Evolutionary conservation across 2,888 invertebrate species (phyloP), one percentile per base, ranked within the genome.

Genomic region (Leptinotarsa haldemani): DNA sequence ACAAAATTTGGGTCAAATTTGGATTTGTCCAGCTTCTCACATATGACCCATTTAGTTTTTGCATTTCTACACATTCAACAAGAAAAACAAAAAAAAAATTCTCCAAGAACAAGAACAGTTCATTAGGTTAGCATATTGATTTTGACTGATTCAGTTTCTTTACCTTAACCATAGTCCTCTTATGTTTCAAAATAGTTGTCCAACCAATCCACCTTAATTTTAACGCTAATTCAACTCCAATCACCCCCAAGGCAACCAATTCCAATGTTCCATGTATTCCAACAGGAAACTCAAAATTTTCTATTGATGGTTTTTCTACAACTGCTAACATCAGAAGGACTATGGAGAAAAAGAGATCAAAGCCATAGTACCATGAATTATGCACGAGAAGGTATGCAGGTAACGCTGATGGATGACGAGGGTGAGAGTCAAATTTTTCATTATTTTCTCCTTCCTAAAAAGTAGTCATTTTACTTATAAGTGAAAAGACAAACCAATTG

Each of bases 381-480:
- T 97, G 96, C 0, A 96, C 96, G 70, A 96, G 89, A 56, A 96
- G 90, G 88, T 96, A 97, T 0, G 95, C 95, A 5, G 96, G 96
- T 75, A 96, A 88, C 83, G 95, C 94, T 82, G 94, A 93, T 1
- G 94, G 93, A 84, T 93, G 93, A 65, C 93, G 91, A 0, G 96
- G 96, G 86, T 96, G 96, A 0, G 95, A 95, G 86, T 94, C 94
- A 85, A 96, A 96, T 87, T 96, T 96, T 86, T 96, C 96, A 88
- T 96, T 97, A 86, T 96, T 96, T 85, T 93, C 91, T 48, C 96
- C 96, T 90, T 96, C 96, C 94, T 95, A 87, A 63, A 76, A 71
- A 66, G 18, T 47, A 16, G 15, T 16, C 15, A 50, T 0, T 50
- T 50, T 5, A 50, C 16, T 50, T 40, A 9, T 40, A 40, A 40